Percentiles rank a stretch among this genome's conserved stretches.
Conservation (phyloP, 2,113 vertebrate genomes). For the Bambusicola thoracicus region DNA sequence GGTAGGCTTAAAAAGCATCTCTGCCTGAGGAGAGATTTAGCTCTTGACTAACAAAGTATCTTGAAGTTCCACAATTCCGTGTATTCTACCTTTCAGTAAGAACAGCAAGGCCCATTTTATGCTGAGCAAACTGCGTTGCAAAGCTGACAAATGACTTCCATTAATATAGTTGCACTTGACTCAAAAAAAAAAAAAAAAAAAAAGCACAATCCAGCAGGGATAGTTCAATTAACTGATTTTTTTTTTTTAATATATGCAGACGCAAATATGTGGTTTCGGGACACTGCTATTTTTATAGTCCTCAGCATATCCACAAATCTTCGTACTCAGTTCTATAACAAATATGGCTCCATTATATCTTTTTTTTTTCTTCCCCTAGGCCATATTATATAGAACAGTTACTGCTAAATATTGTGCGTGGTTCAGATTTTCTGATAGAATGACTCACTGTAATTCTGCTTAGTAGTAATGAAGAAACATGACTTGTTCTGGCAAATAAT, state of each 20-base stretch:
- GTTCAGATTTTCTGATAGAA: neutral
- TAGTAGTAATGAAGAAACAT: neutral
- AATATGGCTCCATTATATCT: too few relatives aligned
- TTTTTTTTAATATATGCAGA: neutral
- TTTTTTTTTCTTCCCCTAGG: neutral
- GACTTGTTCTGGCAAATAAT: neutral
- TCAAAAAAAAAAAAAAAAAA: neutral
- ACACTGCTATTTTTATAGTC: neutral
- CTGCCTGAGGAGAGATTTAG: neutral
- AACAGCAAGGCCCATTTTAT: neutral
- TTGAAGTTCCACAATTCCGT: neutral
- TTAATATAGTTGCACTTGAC: neutral
- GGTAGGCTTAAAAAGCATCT: neutral
- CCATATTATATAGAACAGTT: neutral
- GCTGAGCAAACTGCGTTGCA: neutral
- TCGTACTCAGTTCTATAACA: neutral
- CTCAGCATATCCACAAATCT: neutral
- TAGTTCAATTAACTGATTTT: neutral
- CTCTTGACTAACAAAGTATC: neutral
- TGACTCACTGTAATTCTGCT: neutral
- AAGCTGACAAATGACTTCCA: neutral
- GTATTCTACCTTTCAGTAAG: neutral
- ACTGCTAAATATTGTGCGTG: neutral
- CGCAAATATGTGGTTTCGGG: neutral
- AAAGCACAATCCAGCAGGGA: neutral